A percentile compares a stretch with the other conserved stretches of the same genome.
phyloP scores from a whole-genome alignment of 1,140 invertebrate species.

The Mycetomoellerius zeteki region DNA sequence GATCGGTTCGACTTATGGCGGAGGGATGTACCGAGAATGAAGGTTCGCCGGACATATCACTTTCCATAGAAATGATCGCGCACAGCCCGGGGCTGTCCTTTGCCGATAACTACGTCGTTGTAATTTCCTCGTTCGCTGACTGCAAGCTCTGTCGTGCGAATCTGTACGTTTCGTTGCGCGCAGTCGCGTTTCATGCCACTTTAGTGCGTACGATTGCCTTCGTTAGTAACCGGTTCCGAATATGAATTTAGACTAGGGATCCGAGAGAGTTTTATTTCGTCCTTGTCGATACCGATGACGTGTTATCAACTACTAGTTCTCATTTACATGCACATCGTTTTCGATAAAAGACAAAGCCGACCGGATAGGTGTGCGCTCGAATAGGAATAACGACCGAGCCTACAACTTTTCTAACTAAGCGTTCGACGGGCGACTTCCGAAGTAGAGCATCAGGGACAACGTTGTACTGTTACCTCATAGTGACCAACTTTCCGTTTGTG shows the following conservation, averaged over 20 bases:
- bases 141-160: conserved; percentile 16
- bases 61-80: conserved; percentile 56
- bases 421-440: conserved; percentile 45
- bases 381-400: conserved; percentile 54
- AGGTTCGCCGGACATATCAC: conserved; percentile 39
- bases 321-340: conserved; percentile 50
- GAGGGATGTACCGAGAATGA: conserved; percentile 36
- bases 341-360: conserved; percentile 38
- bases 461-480: conserved; percentile 54
- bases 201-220: conserved; percentile 28
- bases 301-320: not conserved
- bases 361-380: conserved; percentile 1
- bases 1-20: conserved; percentile 25
- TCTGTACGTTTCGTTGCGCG: conserved; percentile 21
- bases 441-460: conserved; percentile 43
- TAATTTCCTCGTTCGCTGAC: conserved; percentile 54
- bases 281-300: not conserved
- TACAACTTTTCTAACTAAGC: conserved; percentile 55
- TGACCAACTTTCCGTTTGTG: conserved; percentile 56
- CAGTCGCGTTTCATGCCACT: conserved; percentile 30
- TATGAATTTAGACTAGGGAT: not conserved
- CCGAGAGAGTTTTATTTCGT: conserved; percentile 18
- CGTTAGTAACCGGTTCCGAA: not conserved
- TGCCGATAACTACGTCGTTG: conserved; percentile 54
- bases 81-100: conserved; percentile 43